Evolutionary conservation across 2,797 vertebrate species (phyloP).

Genomic region (Ataeniobius toweri): DNA sequence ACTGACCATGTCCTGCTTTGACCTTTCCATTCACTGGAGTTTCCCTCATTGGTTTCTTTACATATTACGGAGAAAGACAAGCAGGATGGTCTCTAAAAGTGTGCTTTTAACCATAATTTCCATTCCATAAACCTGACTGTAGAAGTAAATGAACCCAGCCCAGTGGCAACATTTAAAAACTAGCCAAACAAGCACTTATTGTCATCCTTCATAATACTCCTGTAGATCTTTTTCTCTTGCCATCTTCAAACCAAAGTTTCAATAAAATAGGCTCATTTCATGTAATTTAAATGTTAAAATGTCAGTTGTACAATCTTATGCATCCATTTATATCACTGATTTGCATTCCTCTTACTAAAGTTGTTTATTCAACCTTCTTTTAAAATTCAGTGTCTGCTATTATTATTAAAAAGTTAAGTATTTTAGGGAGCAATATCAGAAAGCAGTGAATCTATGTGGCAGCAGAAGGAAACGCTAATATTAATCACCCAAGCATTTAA

Average conservation of each 20-base stretch:
- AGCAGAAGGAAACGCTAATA: neutral
- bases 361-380: neutral
- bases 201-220: neutral
- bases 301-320: neutral
- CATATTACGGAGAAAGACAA: neutral
- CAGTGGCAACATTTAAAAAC: neutral
- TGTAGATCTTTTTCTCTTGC: neutral
- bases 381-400: neutral
- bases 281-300: neutral
- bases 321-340: neutral
- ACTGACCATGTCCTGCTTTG: conserved; percentile 1
- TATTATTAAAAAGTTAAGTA: neutral
- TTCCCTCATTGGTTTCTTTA: neutral
- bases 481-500: neutral
- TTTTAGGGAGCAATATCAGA: neutral
- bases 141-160: neutral
- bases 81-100: neutral
- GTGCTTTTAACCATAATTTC: neutral
- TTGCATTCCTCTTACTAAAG: neutral
- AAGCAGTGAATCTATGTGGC: neutral
- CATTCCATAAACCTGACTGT: neutral
- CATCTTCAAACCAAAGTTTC: neutral
- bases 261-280: neutral
- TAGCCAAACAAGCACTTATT: neutral
- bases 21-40: neutral